Conservation (phyloP, 1,140 invertebrate genomes). For the Sitophilus oryzae region DNA sequence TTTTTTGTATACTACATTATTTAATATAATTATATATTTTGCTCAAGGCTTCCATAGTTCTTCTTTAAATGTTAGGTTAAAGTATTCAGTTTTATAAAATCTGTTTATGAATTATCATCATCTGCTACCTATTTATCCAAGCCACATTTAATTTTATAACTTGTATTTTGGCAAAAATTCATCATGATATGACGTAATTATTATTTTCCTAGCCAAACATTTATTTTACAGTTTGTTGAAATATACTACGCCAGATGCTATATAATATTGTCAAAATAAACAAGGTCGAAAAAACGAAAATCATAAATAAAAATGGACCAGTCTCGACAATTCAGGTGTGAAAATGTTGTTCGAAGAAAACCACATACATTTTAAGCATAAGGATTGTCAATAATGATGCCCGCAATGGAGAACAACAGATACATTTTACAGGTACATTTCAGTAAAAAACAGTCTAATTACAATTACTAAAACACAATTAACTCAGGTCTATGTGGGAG, state of each 20-base stretch:
- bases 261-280: background rate
- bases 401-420: constrained; percentile 39
- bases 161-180: background rate
- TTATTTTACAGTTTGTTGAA: constrained; percentile 2
- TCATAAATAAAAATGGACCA: background rate
- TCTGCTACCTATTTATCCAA: background rate
- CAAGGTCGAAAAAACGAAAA: background rate
- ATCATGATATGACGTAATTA: background rate
- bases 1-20: background rate
- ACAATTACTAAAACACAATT: too few species aligned
- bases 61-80: background rate
- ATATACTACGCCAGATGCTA: background rate
- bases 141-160: background rate
- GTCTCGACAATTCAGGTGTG: background rate
- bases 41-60: background rate
- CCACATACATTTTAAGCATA: background rate
- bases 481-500: constrained; percentile 77
- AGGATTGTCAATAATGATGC: constrained; percentile 18
- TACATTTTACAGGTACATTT: constrained; percentile 57
- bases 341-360: background rate
- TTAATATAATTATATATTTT: background rate
- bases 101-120: background rate
- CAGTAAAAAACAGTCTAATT: too few species aligned
- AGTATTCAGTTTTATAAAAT: background rate
- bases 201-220: background rate